Evolutionary conservation across 2,888 invertebrate genomes (phyloP), one percentile per base, ranked within the genome.

Genomic region (Mythimna albipuncta): DNA sequence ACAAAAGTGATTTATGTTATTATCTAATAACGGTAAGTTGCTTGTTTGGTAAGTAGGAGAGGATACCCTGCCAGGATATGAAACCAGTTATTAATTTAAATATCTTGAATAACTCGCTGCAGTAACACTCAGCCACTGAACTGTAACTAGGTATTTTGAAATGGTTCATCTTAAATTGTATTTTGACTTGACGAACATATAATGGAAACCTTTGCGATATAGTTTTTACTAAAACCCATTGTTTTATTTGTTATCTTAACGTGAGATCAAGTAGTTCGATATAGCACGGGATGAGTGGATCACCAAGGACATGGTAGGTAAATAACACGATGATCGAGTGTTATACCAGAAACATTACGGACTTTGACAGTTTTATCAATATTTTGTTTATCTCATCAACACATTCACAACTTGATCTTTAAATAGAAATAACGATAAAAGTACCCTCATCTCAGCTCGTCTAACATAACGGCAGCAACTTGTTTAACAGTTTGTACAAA

Each of bases 351-450:
- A 61, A 74, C 32, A 57, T 55, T 54, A 61, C 54, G 13, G 38
- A 58, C 35, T 76, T 69, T 84, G 77, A 63, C 77, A 75, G 62
- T 58, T 77, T 79, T 79, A 85, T 87, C 79, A 73, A 71, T 44
- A 64, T 62, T 38, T 72, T n/a, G 21, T 72, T 82, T 69, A 69
- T 82, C 72, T 67, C 38, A 57, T 47, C 21, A 13, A 19, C 6
- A 2, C 47, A 57, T 7, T 55, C 41, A 38, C 5, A 55, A 26
- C 11, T 57, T 32, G 2, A 65, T 55, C 21, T 64, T 13, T 58
- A 26, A 44, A 79, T 52, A 32, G 54, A 71, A 50, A 55, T 61
- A 44, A 80, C 11, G 21, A 59, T 11, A 52, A 67, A 58, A 32
- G 11, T 70, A 73, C 69, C 63, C 26, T 11, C 67, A 57, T 41